Conservation (phyloP, 2,113 vertebrate species). For the Calypte anna region DNA sequence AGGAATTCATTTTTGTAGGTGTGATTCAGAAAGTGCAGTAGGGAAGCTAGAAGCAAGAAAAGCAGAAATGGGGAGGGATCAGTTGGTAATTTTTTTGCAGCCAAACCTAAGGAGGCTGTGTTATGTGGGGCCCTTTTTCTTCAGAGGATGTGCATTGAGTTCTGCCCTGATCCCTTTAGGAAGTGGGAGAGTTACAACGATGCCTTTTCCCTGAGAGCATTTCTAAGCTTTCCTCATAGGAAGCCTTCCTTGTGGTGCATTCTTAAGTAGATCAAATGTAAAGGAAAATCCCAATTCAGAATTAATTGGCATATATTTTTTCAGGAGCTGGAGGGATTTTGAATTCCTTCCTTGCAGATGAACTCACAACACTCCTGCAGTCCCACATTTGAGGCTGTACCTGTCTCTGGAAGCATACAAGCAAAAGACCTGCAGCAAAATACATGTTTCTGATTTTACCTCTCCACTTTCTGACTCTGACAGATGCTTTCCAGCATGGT, state of each 20-base stretch:
- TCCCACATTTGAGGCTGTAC: not conserved
- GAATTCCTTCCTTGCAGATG: slow-evolving; percentile 29
- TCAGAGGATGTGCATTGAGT: not conserved
- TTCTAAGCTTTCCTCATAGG: slow-evolving; percentile 65
- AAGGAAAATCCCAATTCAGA: slow-evolving; percentile 67
- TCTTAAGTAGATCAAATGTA: slow-evolving; percentile 65
- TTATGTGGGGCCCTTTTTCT: not conserved
- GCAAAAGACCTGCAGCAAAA: not conserved
- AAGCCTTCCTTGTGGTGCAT: slow-evolving; percentile 52
- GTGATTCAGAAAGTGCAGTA: not conserved
- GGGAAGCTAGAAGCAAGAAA: not conserved
- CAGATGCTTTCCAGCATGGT: not conserved
- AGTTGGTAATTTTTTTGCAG: not conserved
- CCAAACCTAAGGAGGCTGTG: not conserved
- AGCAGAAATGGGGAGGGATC: not conserved
- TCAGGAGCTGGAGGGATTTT: slow-evolving; percentile 46
- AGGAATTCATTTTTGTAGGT: not conserved
- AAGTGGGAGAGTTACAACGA: not conserved
- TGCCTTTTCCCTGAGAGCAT: slow-evolving; percentile 50
- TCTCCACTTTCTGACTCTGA: not conserved
- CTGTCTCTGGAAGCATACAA: not conserved
- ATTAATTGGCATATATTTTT: slow-evolving; percentile 62
- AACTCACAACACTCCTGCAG: not conserved
- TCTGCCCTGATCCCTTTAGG: slow-evolving; percentile 20
- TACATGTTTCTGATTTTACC: not conserved